Base-by-base conservation (phyloP, 2,888 invertebrate species). In the Netelia virgata region DNA sequence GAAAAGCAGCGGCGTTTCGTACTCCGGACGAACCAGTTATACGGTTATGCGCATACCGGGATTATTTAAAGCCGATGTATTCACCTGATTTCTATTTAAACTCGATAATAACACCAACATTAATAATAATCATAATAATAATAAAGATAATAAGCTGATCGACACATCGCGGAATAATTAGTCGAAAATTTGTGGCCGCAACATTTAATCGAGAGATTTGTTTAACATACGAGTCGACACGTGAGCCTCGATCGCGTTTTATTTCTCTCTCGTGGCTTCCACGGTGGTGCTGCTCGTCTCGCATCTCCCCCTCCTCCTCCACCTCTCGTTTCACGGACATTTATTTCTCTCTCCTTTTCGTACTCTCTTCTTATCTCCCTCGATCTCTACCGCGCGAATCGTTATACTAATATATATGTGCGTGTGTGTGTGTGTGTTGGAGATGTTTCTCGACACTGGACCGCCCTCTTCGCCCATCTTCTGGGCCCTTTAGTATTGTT, bases 301-400 rank as follows among this genome's bases (percentile, higher is more conserved):
- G 23, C 20, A 6, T 20, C n/a, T 64, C 53, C 53, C 41, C 16
- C 9, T 61, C 57, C 8, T 36, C 43, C 47, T 43, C 23, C 41
- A n/a, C 43, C 11, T 20, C 70, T 28, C 28, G 28, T 50, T 50
- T 50, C 28, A 28, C 28, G 28, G 73, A 14, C 63, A 69, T 79
- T 74, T 74, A 47, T 83, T 74, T 68, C 57, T 68, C 66, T 75
- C 64, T 75, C 66, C 75, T 59, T 70, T 61, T 76, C 57, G 36
- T 61, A 70, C 11, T 59, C 57, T 72, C 64, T 83, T 83, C 80
- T 83, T 80, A 36, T 28, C 59, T 55, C 41, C 57, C 43, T 72
- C 80, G 20, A 83, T 83, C 80, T 78, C 61, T 18, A 57, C 75
- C 59, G 28, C 36, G 75, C 50, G 83, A 83, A 83, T 80, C 80